Conservation (phyloP, 2,888 invertebrate species). For the Pandemis corylana region DNA sequence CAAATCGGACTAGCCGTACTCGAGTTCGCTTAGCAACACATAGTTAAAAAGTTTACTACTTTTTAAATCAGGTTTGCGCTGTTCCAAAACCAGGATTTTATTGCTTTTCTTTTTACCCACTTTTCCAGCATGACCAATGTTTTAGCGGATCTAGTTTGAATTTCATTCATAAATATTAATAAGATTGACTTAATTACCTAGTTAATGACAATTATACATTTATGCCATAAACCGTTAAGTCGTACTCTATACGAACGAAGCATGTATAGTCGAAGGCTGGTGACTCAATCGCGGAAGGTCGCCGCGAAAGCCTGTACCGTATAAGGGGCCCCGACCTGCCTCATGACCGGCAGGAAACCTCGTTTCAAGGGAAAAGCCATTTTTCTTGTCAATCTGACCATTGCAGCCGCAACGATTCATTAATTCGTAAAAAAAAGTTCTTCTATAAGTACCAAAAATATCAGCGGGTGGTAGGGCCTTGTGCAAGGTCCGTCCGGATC, state of each 20-base stretch:
- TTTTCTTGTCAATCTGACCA: background rate
- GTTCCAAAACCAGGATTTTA: too few relatives aligned
- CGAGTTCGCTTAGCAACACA: too few relatives aligned
- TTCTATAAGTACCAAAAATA: too few relatives aligned
- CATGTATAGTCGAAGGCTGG: background rate
- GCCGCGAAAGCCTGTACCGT: background rate
- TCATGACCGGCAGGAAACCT: slow-evolving; percentile 1
- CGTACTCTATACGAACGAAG: background rate
- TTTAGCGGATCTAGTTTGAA: too few relatives aligned
- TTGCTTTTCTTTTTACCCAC: too few relatives aligned
- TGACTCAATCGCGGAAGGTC: slow-evolving; percentile 1
- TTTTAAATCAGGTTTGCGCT: too few relatives aligned
- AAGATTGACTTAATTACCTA: background rate
- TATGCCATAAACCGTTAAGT: background rate
- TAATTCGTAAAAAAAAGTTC: background rate
- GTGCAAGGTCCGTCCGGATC: too few relatives aligned
- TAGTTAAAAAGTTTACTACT: too few relatives aligned
- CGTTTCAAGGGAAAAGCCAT: background rate
- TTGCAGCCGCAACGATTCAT: background rate
- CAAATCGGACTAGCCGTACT: too few relatives aligned
- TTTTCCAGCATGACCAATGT: too few relatives aligned
- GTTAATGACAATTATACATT: background rate
- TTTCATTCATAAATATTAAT: background rate
- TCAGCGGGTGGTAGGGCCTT: too few relatives aligned
- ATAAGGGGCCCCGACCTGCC: background rate